Conservation (phyloP, 2,888 invertebrate species). For the Perdita meconis region DNA sequence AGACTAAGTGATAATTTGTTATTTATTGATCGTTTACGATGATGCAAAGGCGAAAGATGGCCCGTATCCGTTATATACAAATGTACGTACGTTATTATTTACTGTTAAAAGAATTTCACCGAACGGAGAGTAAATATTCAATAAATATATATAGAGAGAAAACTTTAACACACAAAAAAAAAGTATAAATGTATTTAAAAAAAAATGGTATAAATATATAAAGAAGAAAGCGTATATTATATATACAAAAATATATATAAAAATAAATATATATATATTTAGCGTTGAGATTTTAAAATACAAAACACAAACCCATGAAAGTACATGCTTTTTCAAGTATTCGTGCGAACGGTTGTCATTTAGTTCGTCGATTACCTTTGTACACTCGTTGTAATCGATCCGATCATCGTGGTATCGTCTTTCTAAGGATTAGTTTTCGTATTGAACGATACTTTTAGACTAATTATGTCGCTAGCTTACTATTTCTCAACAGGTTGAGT, state of each 20-base stretch:
- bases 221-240: slow-evolving; percentile 70
- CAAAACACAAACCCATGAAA: slow-evolving; percentile 84
- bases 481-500: slow-evolving; percentile 7
- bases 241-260: slow-evolving; percentile 67
- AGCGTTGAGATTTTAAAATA: slow-evolving; percentile 79
- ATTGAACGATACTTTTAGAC: slow-evolving; percentile 24
- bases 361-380: slow-evolving; percentile 60
- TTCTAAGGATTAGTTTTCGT: slow-evolving; percentile 27
- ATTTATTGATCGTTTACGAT: slow-evolving; percentile 66
- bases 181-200: slow-evolving; percentile 69
- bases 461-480: slow-evolving; percentile 10
- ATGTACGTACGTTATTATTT: slow-evolving; percentile 71
- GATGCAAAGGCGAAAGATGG: slow-evolving; percentile 52
- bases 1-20: slow-evolving; percentile 57
- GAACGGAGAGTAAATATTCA: slow-evolving; percentile 68
- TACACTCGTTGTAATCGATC: slow-evolving; percentile 35
- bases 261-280: slow-evolving; percentile 76
- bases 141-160: slow-evolving; percentile 39
- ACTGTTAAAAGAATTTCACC: slow-evolving; percentile 74
- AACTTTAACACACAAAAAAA: slow-evolving; percentile 62
- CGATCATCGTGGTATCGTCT: neutral
- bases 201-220: slow-evolving; percentile 63
- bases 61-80: slow-evolving; percentile 59
- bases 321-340: slow-evolving; percentile 81
- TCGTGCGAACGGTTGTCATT: slow-evolving; percentile 67